A percentile compares a stretch with the other conserved stretches of the same genome.
These are phyloP conservation scores for Pachymerium ferrugineum DNA, from an alignment of 2,888 invertebrate species.

Conservation along the genomic window DNA sequence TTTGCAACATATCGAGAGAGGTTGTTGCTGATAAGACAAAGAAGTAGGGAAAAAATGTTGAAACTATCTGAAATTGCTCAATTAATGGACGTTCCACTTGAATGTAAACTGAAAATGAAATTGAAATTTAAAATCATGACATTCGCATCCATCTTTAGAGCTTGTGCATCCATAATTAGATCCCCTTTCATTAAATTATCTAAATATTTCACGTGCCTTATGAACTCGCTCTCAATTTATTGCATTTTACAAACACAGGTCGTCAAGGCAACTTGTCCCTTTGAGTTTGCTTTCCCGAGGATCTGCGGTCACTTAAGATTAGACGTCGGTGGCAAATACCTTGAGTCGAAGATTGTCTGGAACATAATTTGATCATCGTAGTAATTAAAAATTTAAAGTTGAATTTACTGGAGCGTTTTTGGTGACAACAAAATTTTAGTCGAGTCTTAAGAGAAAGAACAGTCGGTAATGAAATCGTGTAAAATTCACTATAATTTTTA, in stretches of 20 bases:
- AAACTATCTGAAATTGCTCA: too few species aligned
- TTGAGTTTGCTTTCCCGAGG: neutral
- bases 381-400: too few species aligned
- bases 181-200: slow-evolving; percentile 4
- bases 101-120: neutral
- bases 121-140: slow-evolving; percentile 7
- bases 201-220: slow-evolving; percentile 13
- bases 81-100: neutral
- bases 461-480: too few species aligned
- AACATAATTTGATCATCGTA: too few species aligned
- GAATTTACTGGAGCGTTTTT: too few species aligned
- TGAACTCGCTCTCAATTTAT: slow-evolving; percentile 13
- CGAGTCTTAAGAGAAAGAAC: too few species aligned
- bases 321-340: too few species aligned
- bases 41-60: too few species aligned
- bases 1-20: neutral
- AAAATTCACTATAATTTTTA: too few species aligned
- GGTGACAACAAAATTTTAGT: too few species aligned
- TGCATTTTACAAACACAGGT: neutral
- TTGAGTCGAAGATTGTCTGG: neutral
- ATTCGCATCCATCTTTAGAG: slow-evolving; percentile 3
- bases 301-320: neutral
- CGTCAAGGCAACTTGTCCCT: neutral
- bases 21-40: neutral
- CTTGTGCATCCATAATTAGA: neutral